These are phyloP conservation scores for Stenolophus ochropezus DNA, from an alignment of 2,888 invertebrate species.

Conservation along the genomic window DNA sequence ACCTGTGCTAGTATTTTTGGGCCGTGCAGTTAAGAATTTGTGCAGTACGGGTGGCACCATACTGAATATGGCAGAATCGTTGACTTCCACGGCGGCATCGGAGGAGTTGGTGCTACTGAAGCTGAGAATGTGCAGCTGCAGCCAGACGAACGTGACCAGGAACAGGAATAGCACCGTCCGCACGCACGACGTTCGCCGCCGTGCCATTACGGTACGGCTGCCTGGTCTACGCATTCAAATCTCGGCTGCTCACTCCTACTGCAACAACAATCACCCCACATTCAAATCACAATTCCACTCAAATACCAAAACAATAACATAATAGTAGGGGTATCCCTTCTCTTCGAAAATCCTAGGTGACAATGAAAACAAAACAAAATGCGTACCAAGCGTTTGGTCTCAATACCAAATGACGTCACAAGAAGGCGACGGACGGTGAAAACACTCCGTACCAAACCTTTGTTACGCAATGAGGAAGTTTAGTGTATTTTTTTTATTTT, in stretches of 20 bases:
- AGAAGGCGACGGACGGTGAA: no score
- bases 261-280: background rate
- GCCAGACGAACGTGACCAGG: conserved; percentile 77
- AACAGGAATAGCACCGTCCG: conserved; percentile 69
- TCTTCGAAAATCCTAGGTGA: no score
- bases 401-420: no score
- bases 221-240: conserved; percentile 60
- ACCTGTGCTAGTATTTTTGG: conserved; percentile 77
- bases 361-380: no score
- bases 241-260: background rate
- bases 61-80: conserved; percentile 87
- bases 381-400: no score
- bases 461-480: no score
- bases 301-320: background rate
- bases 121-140: conserved; percentile 78
- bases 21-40: conserved; percentile 84
- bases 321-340: no score
- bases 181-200: conserved; percentile 70
- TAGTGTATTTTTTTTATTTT: no score
- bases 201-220: conserved; percentile 71
- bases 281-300: background rate
- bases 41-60: conserved; percentile 88
- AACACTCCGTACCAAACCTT: no score
- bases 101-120: conserved; percentile 71
- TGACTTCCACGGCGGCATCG: conserved; percentile 74